A percentile compares a stretch with the other conserved stretches of the same genome.
Evolutionary conservation across 2,888 invertebrate species (phyloP).

Genomic region (Tuberolachnus salignus): DNA sequence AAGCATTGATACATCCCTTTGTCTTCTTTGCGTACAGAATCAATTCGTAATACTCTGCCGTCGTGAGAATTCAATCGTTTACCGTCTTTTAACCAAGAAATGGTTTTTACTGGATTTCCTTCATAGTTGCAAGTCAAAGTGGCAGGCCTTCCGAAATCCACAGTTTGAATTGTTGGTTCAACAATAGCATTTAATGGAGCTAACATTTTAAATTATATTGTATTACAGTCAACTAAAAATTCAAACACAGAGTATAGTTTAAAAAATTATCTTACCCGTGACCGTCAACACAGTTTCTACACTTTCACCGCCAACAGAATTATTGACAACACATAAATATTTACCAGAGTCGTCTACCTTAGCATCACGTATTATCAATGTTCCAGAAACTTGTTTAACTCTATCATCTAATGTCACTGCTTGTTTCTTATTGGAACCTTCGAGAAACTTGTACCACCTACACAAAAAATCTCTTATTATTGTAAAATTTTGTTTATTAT

Average conservation of each 20-base stretch:
- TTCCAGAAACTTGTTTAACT: conserved; percentile 91
- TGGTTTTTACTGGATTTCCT: conserved; percentile 83
- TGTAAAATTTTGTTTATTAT: neutral
- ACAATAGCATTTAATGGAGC: conserved; percentile 87
- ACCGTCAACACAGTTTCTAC: conserved; percentile 92
- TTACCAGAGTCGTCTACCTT: conserved; percentile 92
- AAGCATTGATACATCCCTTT: conserved; percentile 98
- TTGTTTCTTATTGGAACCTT: conserved; percentile 83
- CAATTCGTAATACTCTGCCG: conserved; percentile 75
- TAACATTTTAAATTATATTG: conserved; percentile 59
- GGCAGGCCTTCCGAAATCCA: conserved; percentile 92
- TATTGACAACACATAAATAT: conserved; percentile 92
- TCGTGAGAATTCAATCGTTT: conserved; percentile 83
- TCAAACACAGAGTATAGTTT: neutral
- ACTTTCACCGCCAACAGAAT: conserved; percentile 91
- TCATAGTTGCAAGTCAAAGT: conserved; percentile 81
- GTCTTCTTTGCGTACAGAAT: conserved; percentile 90
- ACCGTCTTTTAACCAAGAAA: conserved; percentile 93
- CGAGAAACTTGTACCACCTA: conserved; percentile 95
- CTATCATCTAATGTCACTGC: conserved; percentile 89
- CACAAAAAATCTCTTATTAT: conserved; percentile 65
- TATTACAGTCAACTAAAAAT: conserved; percentile 19
- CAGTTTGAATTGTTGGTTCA: conserved; percentile 88
- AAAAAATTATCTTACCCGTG: conserved; percentile 66
- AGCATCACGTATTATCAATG: conserved; percentile 88